Evolutionary conservation across 2,888 invertebrate genomes (phyloP).

Genomic region (Micoletzkya japonica): DNA sequence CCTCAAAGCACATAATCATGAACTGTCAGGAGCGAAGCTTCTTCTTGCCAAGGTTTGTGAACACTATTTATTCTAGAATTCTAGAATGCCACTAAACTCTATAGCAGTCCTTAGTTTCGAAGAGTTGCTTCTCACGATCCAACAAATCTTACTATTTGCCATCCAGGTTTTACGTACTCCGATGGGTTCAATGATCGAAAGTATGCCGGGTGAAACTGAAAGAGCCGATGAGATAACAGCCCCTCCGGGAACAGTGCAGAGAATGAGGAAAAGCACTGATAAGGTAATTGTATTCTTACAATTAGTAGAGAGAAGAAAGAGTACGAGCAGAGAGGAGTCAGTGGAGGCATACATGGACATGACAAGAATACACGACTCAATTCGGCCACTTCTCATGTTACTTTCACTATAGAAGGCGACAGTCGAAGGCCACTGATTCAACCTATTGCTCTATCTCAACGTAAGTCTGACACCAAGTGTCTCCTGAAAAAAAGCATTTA

Average conservation of each 20-base stretch:
- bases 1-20: conserved; percentile 8
- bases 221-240: too few species aligned
- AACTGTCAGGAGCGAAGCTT: conserved; percentile 23
- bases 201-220: too few species aligned
- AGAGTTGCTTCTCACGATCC: too few species aligned
- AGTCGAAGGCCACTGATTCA: conserved; percentile 21
- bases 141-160: too few species aligned
- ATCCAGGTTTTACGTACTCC: too few species aligned
- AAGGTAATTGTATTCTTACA: not conserved
- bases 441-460: conserved; percentile 17
- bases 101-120: too few species aligned
- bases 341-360: conserved; percentile 3
- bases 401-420: conserved; percentile 17
- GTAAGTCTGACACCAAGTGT: not conserved
- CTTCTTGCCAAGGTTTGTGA: conserved; percentile 16
- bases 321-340: conserved; percentile 1
- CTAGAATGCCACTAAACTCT: too few species aligned
- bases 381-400: conserved; percentile 23
- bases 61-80: not conserved
- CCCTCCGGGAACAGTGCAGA: too few species aligned
- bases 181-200: too few species aligned
- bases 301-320: not conserved
- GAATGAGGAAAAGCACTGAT: too few species aligned
- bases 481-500: too few species aligned
- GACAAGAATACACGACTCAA: not conserved